A percentile compares a stretch with the other conserved stretches of the same genome.
Conservation (phyloP, 2,797 vertebrate genomes). For the Gymnothorax javanicus region DNA sequence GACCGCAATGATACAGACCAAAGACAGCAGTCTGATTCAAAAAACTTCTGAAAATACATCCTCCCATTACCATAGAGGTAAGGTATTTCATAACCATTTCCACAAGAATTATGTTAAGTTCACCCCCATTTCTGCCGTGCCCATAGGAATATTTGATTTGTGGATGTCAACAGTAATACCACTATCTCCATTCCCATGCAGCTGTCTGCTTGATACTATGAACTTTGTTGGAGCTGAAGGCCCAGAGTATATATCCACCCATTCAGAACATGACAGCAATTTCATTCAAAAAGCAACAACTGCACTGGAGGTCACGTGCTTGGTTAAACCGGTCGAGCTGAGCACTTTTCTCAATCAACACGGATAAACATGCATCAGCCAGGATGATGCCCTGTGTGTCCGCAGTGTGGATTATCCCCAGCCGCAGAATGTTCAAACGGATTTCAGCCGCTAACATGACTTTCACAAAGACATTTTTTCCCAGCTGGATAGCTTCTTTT, state of each 20-base stretch:
- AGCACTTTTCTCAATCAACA: slow-evolving; percentile 28
- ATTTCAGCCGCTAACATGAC: slow-evolving; percentile 19
- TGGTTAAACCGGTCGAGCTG: background rate
- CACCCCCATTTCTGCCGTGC: no score
- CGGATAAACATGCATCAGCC: slow-evolving; percentile 2
- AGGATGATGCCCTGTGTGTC: background rate
- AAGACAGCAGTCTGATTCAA: no score
- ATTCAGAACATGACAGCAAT: slow-evolving; percentile 57
- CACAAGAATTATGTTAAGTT: no score
- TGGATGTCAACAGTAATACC: no score
- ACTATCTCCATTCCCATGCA: background rate
- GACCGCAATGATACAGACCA: no score
- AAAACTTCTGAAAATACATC: no score
- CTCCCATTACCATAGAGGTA: no score
- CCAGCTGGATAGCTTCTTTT: background rate
- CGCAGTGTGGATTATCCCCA: slow-evolving; percentile 19
- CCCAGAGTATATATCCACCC: slow-evolving; percentile 59
- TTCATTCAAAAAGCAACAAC: slow-evolving; percentile 59
- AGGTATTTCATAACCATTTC: no score
- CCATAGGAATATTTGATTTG: no score
- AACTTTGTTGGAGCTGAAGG: background rate
- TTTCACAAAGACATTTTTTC: background rate
- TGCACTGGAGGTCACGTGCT: background rate
- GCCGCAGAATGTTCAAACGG: background rate
- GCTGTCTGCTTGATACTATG: background rate